Conservation (phyloP, 2,113 vertebrate species). For the Mellivora capensis region DNA sequence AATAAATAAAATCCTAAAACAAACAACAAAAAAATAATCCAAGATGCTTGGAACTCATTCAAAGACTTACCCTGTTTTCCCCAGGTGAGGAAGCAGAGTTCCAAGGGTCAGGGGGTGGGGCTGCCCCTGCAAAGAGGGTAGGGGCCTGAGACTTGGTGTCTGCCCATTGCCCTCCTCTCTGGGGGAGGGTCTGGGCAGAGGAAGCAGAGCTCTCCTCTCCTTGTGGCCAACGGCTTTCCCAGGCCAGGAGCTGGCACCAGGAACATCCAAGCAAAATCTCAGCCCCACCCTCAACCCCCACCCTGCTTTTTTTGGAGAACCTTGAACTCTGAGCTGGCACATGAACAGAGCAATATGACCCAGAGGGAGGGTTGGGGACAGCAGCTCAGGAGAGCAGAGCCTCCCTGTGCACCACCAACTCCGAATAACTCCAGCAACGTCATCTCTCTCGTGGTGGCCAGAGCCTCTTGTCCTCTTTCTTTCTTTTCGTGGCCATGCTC, state of each 20-base stretch:
- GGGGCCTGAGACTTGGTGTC: neutral
- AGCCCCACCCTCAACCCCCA: accelerated
- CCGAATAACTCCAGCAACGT: neutral
- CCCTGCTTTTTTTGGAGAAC: neutral
- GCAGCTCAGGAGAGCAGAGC: neutral
- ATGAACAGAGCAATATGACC: neutral
- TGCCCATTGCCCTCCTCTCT: neutral
- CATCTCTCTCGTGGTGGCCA: neutral
- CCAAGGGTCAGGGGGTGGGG: neutral
- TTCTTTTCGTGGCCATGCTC: neutral
- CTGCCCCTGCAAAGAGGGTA: neutral
- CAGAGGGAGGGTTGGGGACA: neutral
- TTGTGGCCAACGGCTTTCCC: neutral
- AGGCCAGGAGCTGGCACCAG: neutral
- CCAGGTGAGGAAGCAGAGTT: neutral
- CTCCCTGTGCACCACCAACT: neutral
- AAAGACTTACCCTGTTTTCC: neutral
- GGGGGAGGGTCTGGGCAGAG: neutral
- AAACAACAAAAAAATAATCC: no score
- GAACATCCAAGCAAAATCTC: neutral
- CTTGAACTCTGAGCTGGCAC: neutral
- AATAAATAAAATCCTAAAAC: no score
- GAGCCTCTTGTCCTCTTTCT: neutral
- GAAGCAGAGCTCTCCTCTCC: neutral
- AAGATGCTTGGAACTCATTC: neutral